Evolutionary conservation across 2,797 vertebrate genomes (phyloP).

Genomic region (Pipistrellus pipistrellus): DNA sequence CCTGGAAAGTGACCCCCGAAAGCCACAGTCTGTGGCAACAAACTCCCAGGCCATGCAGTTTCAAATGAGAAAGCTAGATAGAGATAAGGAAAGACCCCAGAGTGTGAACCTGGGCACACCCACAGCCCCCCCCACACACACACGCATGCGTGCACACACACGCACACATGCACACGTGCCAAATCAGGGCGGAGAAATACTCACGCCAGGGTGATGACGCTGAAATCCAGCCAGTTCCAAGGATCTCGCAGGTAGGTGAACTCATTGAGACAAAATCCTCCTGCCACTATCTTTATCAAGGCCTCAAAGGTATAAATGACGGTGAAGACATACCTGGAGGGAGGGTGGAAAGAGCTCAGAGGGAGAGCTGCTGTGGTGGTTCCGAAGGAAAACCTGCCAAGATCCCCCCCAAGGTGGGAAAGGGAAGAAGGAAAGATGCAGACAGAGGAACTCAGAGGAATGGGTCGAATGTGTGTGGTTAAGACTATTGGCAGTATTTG

Average conservation of each 20-base stretch:
- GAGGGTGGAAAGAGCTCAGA: slow-evolving; percentile 22
- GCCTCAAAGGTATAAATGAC: slow-evolving; percentile 97
- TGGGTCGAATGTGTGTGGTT: background rate
- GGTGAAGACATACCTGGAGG: slow-evolving; percentile 93
- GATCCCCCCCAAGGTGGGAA: background rate
- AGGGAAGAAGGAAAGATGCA: background rate
- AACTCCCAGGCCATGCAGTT: background rate
- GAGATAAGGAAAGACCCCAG: background rate
- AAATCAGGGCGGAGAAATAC: slow-evolving; percentile 76
- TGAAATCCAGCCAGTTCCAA: slow-evolving; percentile 99
- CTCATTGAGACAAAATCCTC: slow-evolving; percentile 95
- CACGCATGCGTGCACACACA: too few species aligned
- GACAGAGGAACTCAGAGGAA: background rate
- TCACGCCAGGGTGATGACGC: slow-evolving; percentile 96
- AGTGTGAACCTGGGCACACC: background rate
- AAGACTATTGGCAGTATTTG: background rate
- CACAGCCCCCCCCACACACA: too few species aligned
- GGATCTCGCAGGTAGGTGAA: slow-evolving; percentile 97
- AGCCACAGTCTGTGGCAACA: background rate
- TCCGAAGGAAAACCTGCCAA: background rate
- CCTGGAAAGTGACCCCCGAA: background rate
- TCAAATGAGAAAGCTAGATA: background rate
- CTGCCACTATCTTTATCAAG: slow-evolving; percentile 95
- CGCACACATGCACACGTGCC: too few species aligned
- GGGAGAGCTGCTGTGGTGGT: background rate